Conservation (phyloP, 2,113 vertebrate genomes). For the Ellobius talpinus region DNA sequence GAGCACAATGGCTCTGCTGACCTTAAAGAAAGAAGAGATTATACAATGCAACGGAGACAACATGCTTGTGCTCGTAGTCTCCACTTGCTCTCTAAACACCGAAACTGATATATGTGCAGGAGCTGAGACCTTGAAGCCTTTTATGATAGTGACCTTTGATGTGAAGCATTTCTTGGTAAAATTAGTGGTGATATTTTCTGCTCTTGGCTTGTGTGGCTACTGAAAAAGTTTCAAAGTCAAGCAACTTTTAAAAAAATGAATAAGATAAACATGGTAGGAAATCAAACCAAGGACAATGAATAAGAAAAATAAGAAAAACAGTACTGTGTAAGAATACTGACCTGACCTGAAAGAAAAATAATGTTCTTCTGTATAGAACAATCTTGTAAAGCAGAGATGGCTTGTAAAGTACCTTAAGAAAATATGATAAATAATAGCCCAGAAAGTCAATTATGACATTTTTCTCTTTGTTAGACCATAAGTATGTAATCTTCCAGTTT, state of each 20-base stretch:
- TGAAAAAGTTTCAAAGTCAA: background rate
- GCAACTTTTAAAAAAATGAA: constrained; percentile 33
- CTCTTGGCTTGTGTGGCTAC: background rate
- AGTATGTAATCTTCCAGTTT: background rate
- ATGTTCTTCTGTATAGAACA: background rate
- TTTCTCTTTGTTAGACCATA: background rate
- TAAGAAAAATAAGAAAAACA: background rate
- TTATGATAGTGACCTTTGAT: background rate
- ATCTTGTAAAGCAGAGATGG: background rate
- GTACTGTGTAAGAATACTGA: background rate
- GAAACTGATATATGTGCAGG: background rate
- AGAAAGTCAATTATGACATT: background rate
- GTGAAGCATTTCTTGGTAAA: background rate
- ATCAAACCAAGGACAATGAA: background rate
- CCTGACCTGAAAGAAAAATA: background rate
- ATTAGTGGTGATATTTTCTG: background rate
- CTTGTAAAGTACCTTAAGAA: constrained; percentile 6
- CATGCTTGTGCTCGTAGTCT: background rate
- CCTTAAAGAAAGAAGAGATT: background rate
- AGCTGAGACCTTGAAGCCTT: background rate
- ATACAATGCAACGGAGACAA: background rate
- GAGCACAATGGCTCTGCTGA: background rate
- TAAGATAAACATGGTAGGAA: background rate
- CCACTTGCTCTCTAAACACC: background rate
- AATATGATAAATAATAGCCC: background rate